A percentile compares a stretch with the other conserved stretches of the same genome.
These are phyloP conservation scores for Pegoplata infirma DNA, from an alignment of 2,888 invertebrate genomes.

Conservation along the genomic window DNA sequence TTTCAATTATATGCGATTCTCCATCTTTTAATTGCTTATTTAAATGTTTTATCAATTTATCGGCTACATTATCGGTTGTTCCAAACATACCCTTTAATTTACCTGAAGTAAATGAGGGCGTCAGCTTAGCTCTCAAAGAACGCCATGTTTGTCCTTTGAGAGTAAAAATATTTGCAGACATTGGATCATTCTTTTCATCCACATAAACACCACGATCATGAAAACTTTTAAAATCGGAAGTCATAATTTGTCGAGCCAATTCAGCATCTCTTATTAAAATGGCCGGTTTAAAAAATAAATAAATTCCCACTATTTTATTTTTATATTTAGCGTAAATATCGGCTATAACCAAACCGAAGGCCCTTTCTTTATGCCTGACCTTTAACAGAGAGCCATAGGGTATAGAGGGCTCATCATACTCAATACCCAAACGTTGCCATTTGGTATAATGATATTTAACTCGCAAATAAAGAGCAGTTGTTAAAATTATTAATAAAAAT, in stretches of 20 bases:
- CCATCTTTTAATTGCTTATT: constrained; percentile 71
- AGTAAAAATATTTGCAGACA: constrained; percentile 80
- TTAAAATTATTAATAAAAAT: constrained; percentile 39
- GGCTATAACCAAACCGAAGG: constrained; percentile 82
- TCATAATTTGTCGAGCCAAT: constrained; percentile 81
- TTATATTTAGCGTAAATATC: constrained; percentile 79
- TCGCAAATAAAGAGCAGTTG: constrained; percentile 52
- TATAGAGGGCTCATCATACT: constrained; percentile 80
- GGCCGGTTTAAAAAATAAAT: constrained; percentile 81
- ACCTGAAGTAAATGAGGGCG: constrained; percentile 83
- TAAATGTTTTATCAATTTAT: constrained; percentile 78
- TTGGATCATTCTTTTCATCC: constrained; percentile 82
- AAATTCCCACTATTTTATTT: constrained; percentile 80
- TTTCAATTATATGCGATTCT: constrained; percentile 77
- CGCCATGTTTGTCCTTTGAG: constrained; percentile 80
- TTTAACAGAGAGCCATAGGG: constrained; percentile 82
- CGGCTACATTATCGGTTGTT: constrained; percentile 81
- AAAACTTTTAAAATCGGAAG: constrained; percentile 83
- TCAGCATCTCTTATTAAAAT: constrained; percentile 82
- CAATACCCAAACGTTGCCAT: constrained; percentile 78
- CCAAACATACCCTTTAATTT: constrained; percentile 84
- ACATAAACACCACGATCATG: constrained; percentile 82
- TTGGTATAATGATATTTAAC: constrained; percentile 49
- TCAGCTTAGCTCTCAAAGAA: constrained; percentile 81
- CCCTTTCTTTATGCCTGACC: constrained; percentile 80